A percentile compares a stretch with the other conserved stretches of the same genome.
phyloP scores from a whole-genome alignment of 2,888 invertebrate genomes.

The Scaptomyza polygonia region DNA sequence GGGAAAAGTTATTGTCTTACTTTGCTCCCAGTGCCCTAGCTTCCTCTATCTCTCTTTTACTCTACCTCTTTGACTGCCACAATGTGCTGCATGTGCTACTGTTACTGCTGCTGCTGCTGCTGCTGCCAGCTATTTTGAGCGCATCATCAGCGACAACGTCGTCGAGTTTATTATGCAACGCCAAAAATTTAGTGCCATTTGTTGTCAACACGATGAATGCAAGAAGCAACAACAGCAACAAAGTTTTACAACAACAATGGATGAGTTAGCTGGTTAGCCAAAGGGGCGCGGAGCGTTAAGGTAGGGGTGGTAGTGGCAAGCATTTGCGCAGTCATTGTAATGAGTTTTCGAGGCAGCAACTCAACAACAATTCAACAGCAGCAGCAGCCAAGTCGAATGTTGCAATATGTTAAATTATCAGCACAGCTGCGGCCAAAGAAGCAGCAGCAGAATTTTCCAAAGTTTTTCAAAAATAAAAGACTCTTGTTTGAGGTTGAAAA shows the following conservation, averaged over 20 bases:
- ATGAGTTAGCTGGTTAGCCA: constrained; percentile 10
- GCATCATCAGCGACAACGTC: constrained; percentile 61
- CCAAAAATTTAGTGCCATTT: constrained; percentile 76
- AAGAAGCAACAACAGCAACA: constrained; percentile 39
- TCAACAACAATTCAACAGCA: constrained; percentile 10
- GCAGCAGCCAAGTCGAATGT: constrained; percentile 53
- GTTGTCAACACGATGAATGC: constrained; percentile 75
- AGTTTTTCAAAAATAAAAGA: constrained; percentile 1
- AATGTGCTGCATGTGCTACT: constrained; percentile 13
- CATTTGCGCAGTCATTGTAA: constrained; percentile 76
- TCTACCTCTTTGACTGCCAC: neutral
- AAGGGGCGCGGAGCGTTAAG: neutral
- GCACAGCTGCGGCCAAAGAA: constrained; percentile 41
- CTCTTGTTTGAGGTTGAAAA: neutral
- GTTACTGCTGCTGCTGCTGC: constrained; percentile 4
- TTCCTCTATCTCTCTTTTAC: neutral
- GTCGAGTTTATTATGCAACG: constrained; percentile 75
- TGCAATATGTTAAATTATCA: constrained; percentile 71
- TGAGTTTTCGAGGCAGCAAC: constrained; percentile 55
- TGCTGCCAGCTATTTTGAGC: constrained; percentile 46
- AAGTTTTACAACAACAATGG: constrained; percentile 58
- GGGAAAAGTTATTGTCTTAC: constrained; percentile 72
- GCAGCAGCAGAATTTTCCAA: constrained; percentile 22
- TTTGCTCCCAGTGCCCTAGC: constrained; percentile 19
- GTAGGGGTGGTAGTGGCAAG: constrained; percentile 10